phyloP scores from a whole-genome alignment of 2,888 invertebrate genomes.

The Nipponacmea schrenckii region DNA sequence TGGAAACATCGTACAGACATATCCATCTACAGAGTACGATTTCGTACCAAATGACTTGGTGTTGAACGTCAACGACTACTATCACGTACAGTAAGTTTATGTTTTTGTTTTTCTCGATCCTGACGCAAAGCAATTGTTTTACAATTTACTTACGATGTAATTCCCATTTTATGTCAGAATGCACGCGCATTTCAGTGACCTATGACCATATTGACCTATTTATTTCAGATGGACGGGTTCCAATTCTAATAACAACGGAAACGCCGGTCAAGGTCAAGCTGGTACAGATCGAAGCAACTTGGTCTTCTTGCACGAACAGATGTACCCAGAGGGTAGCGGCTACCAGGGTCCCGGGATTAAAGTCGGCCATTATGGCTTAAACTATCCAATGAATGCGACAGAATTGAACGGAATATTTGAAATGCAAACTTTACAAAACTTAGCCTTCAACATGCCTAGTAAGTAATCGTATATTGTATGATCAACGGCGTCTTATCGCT shows the following conservation, averaged over 20 bases:
- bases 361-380: constrained; percentile 58
- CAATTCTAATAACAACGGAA: constrained; percentile 59
- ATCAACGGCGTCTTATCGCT: too few species aligned
- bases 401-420: constrained; percentile 25
- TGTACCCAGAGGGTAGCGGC: constrained; percentile 48
- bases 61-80: constrained; percentile 42
- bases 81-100: constrained; percentile 61
- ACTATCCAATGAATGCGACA: constrained; percentile 50
- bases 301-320: constrained; percentile 43
- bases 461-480: constrained; percentile 9
- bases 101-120: background rate
- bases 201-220: too few species aligned
- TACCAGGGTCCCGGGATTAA: constrained; percentile 37
- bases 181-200: too few species aligned
- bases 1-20: constrained; percentile 66
- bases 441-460: constrained; percentile 55
- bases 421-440: background rate
- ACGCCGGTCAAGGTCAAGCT: constrained; percentile 61
- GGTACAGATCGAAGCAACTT: constrained; percentile 61
- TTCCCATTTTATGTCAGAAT: too few species aligned
- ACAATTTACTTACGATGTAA: too few species aligned
- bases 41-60: constrained; percentile 60
- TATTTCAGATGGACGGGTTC: constrained; percentile 64
- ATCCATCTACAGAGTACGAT: constrained; percentile 64
- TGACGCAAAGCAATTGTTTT: too few species aligned